phyloP scores from a whole-genome alignment of 2,888 invertebrate genomes.

The Trimorus sp. region DNA sequence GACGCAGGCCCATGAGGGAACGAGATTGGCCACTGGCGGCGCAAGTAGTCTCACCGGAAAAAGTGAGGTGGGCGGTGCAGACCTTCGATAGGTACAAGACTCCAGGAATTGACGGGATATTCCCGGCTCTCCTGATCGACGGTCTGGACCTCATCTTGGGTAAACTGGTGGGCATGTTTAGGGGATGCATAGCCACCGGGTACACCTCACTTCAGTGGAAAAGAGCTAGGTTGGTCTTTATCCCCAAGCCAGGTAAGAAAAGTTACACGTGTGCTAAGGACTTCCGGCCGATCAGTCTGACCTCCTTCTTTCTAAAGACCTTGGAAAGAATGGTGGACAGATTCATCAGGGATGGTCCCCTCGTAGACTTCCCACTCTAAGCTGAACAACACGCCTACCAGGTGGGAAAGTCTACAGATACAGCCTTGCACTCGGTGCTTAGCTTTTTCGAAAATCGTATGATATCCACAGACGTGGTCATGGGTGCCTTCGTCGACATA shows the following conservation, averaged over 20 bases:
- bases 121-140: background rate
- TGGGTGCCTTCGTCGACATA: constrained; percentile 10
- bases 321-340: constrained; percentile 14
- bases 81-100: background rate
- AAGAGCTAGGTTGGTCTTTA: background rate
- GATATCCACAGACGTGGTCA: background rate
- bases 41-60: background rate
- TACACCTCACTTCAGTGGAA: background rate
- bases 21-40: no score
- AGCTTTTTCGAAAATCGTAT: background rate
- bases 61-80: background rate
- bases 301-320: background rate
- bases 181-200: constrained; percentile 5
- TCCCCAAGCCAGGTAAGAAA: constrained; percentile 1
- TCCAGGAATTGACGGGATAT: background rate
- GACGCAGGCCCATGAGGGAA: no score
- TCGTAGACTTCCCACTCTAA: background rate
- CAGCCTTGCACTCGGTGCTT: constrained; percentile 1
- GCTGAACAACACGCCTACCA: constrained; percentile 10
- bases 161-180: background rate
- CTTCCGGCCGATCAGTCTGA: constrained; percentile 10
- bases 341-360: background rate
- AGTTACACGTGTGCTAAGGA: constrained; percentile 3
- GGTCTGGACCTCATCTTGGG: background rate
- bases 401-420: background rate